phyloP scores from a whole-genome alignment of 2,797 vertebrate species.

The Ctenochaetus hawaiiensis region DNA sequence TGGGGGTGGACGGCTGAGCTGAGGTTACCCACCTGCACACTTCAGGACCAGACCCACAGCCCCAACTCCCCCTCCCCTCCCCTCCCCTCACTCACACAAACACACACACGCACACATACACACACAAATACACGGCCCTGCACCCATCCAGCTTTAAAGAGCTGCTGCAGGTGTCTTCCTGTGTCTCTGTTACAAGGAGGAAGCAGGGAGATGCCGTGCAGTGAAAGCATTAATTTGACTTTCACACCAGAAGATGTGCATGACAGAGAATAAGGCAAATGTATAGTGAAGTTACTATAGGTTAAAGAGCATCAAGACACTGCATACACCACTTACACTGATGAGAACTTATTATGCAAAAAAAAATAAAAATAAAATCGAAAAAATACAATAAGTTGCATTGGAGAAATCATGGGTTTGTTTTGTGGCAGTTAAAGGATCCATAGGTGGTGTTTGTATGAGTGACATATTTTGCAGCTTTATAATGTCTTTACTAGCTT shows the following conservation, averaged over 20 bases:
- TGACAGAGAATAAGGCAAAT: constrained; percentile 24
- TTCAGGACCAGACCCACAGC: constrained; percentile 64
- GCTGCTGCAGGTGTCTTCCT: constrained; percentile 82
- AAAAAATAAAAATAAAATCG: background rate
- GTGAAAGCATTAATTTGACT: constrained; percentile 37
- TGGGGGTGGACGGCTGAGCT: constrained; percentile 73
- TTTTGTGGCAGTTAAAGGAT: background rate
- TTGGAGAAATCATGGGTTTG: background rate
- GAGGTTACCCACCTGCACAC: constrained; percentile 85
- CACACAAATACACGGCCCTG: background rate
- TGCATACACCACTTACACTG: background rate
- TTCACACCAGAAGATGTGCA: constrained; percentile 38
- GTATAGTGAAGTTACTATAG: constrained; percentile 25
- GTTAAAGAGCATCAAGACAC: constrained; percentile 27
- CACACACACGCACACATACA: background rate
- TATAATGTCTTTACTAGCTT: background rate
- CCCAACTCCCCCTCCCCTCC: background rate
- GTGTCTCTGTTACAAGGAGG: constrained; percentile 51
- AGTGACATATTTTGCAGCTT: background rate
- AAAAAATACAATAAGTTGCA: background rate
- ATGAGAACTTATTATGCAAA: background rate
- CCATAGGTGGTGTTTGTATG: background rate
- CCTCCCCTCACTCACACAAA: background rate
- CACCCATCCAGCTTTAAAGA: constrained; percentile 50
- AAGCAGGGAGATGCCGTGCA: constrained; percentile 46